phyloP scores from a whole-genome alignment of 2,113 vertebrate genomes.

The Hassar affinis region DNA sequence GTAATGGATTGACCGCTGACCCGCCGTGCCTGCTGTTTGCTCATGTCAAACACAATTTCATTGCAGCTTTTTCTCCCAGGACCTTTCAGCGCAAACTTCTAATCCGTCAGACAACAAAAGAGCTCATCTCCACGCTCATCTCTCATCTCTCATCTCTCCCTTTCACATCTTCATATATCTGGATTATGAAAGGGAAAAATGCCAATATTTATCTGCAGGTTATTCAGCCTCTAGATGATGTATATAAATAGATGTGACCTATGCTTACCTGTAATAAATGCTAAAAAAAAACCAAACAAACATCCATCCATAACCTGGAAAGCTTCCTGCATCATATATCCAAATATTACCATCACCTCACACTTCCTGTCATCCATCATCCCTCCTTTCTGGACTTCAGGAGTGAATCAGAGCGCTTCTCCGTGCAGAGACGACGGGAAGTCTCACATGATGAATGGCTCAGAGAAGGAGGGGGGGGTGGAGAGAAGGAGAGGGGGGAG shows the following conservation, averaged over 20 bases:
- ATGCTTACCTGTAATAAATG: background rate
- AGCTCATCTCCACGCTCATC: slow-evolving; percentile 1
- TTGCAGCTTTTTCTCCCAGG: slow-evolving; percentile 48
- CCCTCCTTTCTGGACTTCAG: slow-evolving; percentile 47
- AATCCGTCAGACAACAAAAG: slow-evolving; percentile 47
- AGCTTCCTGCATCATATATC: background rate
- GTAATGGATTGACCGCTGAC: slow-evolving; percentile 53
- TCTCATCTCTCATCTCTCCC: slow-evolving; percentile 20
- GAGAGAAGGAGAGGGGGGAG: background rate
- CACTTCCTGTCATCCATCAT: slow-evolving; percentile 49
- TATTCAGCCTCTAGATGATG: background rate
- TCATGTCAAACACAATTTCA: slow-evolving; percentile 61
- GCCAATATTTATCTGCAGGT: background rate
- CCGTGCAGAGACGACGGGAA: slow-evolving; percentile 9
- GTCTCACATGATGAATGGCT: slow-evolving; percentile 41
- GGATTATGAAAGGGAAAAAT: background rate
- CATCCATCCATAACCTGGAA: background rate
- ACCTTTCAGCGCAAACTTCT: slow-evolving; percentile 56
- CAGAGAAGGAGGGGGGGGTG: background rate
- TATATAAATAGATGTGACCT: background rate
- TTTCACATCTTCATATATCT: background rate
- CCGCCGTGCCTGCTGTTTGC: slow-evolving; percentile 53
- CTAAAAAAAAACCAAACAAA: background rate
- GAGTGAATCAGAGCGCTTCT: slow-evolving; percentile 39
- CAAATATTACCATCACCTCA: slow-evolving; percentile 21